Conservation (phyloP, 2,888 invertebrate species). For the Trissolcus brochymenae region DNA sequence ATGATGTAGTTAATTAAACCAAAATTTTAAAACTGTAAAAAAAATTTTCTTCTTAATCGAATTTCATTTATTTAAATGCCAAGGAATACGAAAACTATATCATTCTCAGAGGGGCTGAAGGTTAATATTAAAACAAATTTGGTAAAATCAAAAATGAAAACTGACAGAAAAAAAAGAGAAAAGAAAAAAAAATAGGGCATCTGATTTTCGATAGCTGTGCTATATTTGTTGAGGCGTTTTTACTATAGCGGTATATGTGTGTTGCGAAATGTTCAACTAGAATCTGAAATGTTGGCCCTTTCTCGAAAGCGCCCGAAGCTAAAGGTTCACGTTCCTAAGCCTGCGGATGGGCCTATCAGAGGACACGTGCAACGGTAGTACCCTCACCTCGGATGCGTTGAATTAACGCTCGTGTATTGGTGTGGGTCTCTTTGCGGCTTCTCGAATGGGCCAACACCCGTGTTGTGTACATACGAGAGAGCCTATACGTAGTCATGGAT, state of each 20-base stretch:
- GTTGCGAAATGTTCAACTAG: conserved; percentile 46
- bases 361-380: conserved; percentile 56
- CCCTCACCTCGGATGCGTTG: conserved; percentile 52
- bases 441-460: conserved; percentile 59
- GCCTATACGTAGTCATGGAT: conserved; percentile 56
- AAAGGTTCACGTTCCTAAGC: conserved; percentile 56
- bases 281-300: conserved; percentile 55
- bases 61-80: too few species aligned
- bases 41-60: too few species aligned
- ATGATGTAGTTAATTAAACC: too few species aligned
- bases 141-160: conserved; percentile 27
- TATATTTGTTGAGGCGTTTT: conserved; percentile 46
- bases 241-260: conserved; percentile 47
- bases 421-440: conserved; percentile 54
- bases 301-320: conserved; percentile 52
- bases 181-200: conserved; percentile 21
- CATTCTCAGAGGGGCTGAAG: too few species aligned
- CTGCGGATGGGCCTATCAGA: conserved; percentile 53
- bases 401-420: conserved; percentile 52
- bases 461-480: conserved; percentile 60
- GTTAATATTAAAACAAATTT: too few species aligned
- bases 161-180: conserved; percentile 27
- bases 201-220: conserved; percentile 37
- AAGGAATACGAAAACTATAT: too few species aligned
- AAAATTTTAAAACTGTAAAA: too few species aligned